phyloP scores from a whole-genome alignment of 1,140 invertebrate species.

The Drosophila yakuba region DNA sequence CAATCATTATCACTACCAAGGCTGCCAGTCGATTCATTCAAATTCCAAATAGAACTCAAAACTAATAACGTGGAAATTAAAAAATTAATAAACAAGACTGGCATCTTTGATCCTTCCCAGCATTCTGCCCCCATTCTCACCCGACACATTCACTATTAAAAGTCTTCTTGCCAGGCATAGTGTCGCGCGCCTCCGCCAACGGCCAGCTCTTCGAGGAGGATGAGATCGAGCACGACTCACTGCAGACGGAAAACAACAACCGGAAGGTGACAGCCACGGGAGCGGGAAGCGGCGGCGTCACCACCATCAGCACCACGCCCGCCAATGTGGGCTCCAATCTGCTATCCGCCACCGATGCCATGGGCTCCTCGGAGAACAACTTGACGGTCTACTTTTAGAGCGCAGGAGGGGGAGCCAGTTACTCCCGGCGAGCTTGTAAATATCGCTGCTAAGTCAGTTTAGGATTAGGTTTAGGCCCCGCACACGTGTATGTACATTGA shows the following conservation, averaged over 20 bases:
- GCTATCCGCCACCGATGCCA: constrained; percentile 71
- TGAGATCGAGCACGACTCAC: constrained; percentile 81
- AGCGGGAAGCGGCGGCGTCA: constrained; percentile 30
- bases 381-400: constrained; percentile 80
- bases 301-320: constrained; percentile 55
- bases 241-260: constrained; percentile 78
- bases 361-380: constrained; percentile 84
- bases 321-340: constrained; percentile 65
- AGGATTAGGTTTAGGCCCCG: constrained; percentile 57
- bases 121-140: constrained; percentile 33
- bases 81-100: neutral
- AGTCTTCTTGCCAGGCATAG: constrained; percentile 83
- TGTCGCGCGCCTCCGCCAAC: constrained; percentile 82
- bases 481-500: constrained; percentile 69
- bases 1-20: neutral
- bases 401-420: constrained; percentile 1
- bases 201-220: constrained; percentile 83
- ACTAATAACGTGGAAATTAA: neutral
- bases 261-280: constrained; percentile 55
- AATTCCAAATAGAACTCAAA: neutral
- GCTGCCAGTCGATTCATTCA: neutral
- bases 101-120: constrained; percentile 9
- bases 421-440: constrained; percentile 50
- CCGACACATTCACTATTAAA: constrained; percentile 69
- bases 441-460: constrained; percentile 61